phyloP scores from a whole-genome alignment of 2,113 vertebrate species.

The Fulmarus glacialis region DNA sequence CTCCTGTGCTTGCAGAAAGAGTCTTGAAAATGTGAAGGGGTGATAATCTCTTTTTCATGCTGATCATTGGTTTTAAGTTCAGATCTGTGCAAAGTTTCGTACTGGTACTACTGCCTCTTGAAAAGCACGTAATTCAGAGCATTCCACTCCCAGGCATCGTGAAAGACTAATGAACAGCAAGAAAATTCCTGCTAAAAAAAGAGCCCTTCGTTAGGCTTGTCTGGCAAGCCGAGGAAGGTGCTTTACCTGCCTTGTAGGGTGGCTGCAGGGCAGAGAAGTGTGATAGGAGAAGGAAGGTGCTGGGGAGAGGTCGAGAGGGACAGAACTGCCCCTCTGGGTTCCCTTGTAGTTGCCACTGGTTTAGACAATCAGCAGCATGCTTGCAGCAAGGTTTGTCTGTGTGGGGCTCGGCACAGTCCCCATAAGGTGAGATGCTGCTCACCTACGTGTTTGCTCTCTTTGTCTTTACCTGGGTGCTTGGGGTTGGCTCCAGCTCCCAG shows the following conservation, averaged over 20 bases:
- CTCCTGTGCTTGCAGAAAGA: not conserved
- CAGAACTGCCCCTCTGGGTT: not conserved
- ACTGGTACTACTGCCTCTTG: not conserved
- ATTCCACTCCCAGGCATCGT: not conserved
- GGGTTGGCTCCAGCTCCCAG: not conserved
- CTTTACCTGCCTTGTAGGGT: not conserved
- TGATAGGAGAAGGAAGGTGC: not conserved
- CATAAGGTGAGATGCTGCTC: not conserved
- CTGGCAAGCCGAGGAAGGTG: not conserved
- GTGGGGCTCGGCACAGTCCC: not conserved
- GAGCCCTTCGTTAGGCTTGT: not conserved
- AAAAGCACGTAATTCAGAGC: not conserved
- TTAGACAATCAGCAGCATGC: not conserved
- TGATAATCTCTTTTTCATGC: not conserved
- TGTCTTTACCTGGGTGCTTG: not conserved
- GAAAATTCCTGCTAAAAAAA: not conserved
- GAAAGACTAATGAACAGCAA: not conserved
- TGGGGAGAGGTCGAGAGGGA: not conserved
- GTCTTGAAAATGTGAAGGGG: not conserved
- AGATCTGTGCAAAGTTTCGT: not conserved
- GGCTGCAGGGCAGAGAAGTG: not conserved
- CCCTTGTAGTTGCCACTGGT: not conserved
- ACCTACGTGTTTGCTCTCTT: accelerated
- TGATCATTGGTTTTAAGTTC: not conserved
- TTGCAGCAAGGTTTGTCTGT: not conserved